Conservation (phyloP, 2,888 invertebrate species). For the Trimorus sp. region DNA sequence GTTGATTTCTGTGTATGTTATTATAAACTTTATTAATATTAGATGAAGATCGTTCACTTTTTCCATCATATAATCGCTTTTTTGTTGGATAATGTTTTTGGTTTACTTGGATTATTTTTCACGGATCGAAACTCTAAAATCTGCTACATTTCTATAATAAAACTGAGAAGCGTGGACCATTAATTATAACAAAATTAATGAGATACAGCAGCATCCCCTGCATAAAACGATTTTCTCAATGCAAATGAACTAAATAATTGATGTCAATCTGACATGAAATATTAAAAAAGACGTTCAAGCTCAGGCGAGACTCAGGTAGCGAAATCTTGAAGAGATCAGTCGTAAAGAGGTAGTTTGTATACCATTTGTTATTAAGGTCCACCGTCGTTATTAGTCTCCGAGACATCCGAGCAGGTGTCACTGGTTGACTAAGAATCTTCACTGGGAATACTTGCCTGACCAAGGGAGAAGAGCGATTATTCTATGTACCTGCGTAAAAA, state of each 20-base stretch:
- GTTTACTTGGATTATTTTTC: too few relatives aligned
- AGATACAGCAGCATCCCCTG: too few relatives aligned
- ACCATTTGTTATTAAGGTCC: conserved; percentile 46
- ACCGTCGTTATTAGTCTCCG: conserved; percentile 36
- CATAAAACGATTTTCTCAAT: not conserved
- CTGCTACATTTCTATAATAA: too few relatives aligned
- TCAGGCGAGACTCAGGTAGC: conserved; percentile 29
- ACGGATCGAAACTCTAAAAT: too few relatives aligned
- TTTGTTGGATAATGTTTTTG: too few relatives aligned
- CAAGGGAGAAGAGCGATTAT: too few relatives aligned
- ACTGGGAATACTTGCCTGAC: not conserved
- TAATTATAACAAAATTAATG: too few relatives aligned
- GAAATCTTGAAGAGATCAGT: conserved; percentile 23
- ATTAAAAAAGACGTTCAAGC: conserved; percentile 26
- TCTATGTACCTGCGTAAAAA: not conserved
- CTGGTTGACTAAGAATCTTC: conserved; percentile 22
- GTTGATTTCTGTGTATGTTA: too few relatives aligned
- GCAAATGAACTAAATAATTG: conserved; percentile 22
- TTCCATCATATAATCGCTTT: too few relatives aligned
- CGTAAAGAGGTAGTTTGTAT: conserved; percentile 24
- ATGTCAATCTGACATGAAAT: conserved; percentile 37
- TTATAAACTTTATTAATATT: too few relatives aligned
- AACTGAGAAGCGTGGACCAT: too few relatives aligned
- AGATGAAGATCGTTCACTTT: too few relatives aligned
- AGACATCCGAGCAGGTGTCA: conserved; percentile 39